phyloP scores from a whole-genome alignment of 2,888 invertebrate species.

The Drosophila cracens region DNA sequence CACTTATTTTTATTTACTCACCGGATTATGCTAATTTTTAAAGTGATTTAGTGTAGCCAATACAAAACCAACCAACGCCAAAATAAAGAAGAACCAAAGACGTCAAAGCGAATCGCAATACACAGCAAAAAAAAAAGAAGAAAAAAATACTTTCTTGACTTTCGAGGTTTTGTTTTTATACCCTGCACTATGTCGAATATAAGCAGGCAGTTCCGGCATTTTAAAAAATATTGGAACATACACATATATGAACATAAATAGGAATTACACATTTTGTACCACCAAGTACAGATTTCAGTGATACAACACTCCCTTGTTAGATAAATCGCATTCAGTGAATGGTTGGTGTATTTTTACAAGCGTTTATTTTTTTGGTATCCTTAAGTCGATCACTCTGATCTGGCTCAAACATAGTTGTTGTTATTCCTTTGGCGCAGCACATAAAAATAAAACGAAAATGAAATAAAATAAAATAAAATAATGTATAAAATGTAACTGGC shows the following conservation, averaged over 20 bases:
- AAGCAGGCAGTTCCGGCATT: not conserved
- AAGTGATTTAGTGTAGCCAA: conserved; percentile 79
- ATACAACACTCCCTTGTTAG: not conserved
- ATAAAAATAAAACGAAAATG: conserved; percentile 66
- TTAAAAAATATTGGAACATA: not conserved
- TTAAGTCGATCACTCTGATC: too few relatives aligned
- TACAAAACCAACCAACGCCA: conserved; percentile 52
- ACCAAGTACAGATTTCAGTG: not conserved
- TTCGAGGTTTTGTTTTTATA: conserved; percentile 24
- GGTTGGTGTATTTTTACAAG: not conserved
- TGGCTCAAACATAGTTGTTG: conserved; percentile 1
- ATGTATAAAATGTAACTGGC: conserved; percentile 63
- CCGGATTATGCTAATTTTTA: conserved; percentile 80
- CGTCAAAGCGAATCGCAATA: conserved; percentile 29
- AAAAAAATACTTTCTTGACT: conserved; percentile 32
- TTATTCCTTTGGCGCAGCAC: conserved; percentile 30
- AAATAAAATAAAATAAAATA: conserved; percentile 59
- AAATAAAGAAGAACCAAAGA: conserved; percentile 20
- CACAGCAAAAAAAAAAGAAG: conserved; percentile 8
- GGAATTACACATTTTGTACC: not conserved
- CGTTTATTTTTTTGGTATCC: not conserved
- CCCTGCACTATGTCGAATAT: not conserved
- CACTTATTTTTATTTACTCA: conserved; percentile 79
- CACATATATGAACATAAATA: not conserved
- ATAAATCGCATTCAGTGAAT: not conserved